Evolutionary conservation across 1,140 invertebrate species (phyloP).

Genomic region (Bombus superbus): DNA sequence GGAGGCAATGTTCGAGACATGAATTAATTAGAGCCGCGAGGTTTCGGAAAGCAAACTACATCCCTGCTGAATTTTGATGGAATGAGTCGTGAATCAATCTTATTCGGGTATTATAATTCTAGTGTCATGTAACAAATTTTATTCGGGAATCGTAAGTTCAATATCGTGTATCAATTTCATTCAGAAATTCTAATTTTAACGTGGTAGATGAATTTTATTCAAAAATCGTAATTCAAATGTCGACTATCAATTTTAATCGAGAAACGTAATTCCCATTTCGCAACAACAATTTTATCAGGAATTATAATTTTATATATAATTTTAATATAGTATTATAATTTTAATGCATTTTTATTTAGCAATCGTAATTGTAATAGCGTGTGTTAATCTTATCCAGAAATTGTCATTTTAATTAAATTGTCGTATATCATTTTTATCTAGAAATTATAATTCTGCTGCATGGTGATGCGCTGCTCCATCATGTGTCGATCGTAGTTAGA

Average conservation of each 20-base stretch:
- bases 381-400: background rate
- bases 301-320: too few species aligned
- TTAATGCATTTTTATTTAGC: background rate
- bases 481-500: background rate
- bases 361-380: background rate
- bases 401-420: background rate
- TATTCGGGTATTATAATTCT: background rate
- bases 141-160: background rate
- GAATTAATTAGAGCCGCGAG: conserved; percentile 56
- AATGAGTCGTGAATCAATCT: background rate
- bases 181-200: background rate
- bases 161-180: background rate
- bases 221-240: background rate
- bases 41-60: conserved; percentile 7
- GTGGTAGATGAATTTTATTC: background rate
- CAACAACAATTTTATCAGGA: too few species aligned
- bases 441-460: background rate
- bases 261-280: too few species aligned
- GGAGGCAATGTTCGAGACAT: conserved; percentile 58
- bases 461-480: background rate
- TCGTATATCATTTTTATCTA: background rate
- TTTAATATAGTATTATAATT: too few species aligned
- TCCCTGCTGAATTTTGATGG: background rate
- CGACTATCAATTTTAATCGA: background rate
- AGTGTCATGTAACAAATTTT: background rate